Base-by-base conservation (phyloP, 2,888 invertebrate genomes). In the Rotaria magnacalcarata region DNA sequence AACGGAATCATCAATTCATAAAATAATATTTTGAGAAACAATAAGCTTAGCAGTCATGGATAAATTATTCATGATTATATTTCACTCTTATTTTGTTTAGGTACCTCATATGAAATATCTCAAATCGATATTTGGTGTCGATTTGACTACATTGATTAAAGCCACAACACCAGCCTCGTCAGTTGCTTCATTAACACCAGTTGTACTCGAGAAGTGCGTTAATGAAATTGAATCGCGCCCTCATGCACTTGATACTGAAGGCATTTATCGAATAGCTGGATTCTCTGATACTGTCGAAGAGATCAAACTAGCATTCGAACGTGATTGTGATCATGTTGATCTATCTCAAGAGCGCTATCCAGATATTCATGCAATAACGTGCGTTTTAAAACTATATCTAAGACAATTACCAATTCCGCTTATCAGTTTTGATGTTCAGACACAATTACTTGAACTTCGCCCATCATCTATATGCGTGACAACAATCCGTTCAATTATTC, bases 271-370 rank as follows among this genome's bases (percentile, higher is more conserved):
- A 87, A 94, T 96, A 50, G 95, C 96, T 0, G 96, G 96, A 2
- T 96, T 96, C 89, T 95, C 95, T 88, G 97, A 97, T 91, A 96
- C 96, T 90, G 95, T 97, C 89, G 96, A 96, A 89, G 94, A 95
- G 0, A 93, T 97, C 56, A 95, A 95, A 91, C 92, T 95, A 92
- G 94, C 95, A 0, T 94, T 96, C 89, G 96, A 97, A 74, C 50
- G 85, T 43, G 85, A 75, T 47, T 75, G 85, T 74, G 86, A 86
- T 56, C 84, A 75, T 84, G 85, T 86, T 16, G 86, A 86, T 84
- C 84, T 87, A 27, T 58, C 58, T 74, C 84, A 87, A 3, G 80
- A 85, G n/a, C 85, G 85, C n/a, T 85, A 87, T 84, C 84, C 75
- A 47, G 87, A 87, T 75, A 87, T 87, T 43, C 87, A 87, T 56